Evolutionary conservation across 2,888 invertebrate genomes (phyloP), one percentile per base, ranked within the genome.

Genomic region (Meganola albula): DNA sequence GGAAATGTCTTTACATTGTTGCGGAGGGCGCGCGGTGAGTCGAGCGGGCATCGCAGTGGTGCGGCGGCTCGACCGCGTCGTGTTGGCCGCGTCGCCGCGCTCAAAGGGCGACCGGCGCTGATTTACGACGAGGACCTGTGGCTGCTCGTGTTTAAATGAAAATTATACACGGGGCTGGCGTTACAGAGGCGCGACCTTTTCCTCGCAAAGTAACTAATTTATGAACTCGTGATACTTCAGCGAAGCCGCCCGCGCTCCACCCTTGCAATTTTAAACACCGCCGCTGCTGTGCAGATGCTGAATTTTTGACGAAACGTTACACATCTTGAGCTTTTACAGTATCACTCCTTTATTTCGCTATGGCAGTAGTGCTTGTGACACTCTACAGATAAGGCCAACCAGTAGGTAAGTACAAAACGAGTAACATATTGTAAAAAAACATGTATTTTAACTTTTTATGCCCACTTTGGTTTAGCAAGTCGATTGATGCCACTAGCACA

Each of bases 1-100:
- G 73, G 74, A 72, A 79, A 78, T 80, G 75, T 80, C 78, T 78
- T 80, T 78, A 78, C 75, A 75, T 76, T 79, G 78, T 79, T 73
- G 68, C 72, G 68, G 62, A 43, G 60, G 40, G 45, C 29, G 44
- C 44, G 23, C 29, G 44, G 53, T n/a, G n/a, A n/a, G n/a, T n/a
- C n/a, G n/a, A n/a, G n/a, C n/a, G n/a, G n/a, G n/a, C n/a, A n/a
- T n/a, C n/a, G n/a, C n/a, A n/a, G 46, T 42, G 42, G 49, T 38
- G 42, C 40, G 34, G 23, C 25, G 28, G 36, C 37, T 36, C 30
- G 56, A 36, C 46, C 22, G 46, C 44, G 41, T 10, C 48, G 53
- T 45, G n/a, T n/a, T n/a, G 45, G 48, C 43, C 34, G 31, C 40
- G 31, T 35, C 35, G 50, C 31, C 48, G 40, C 44, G 37, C 50